Evolutionary conservation across 2,797 vertebrate genomes (phyloP).

Genomic region (Lacerta agilis): DNA sequence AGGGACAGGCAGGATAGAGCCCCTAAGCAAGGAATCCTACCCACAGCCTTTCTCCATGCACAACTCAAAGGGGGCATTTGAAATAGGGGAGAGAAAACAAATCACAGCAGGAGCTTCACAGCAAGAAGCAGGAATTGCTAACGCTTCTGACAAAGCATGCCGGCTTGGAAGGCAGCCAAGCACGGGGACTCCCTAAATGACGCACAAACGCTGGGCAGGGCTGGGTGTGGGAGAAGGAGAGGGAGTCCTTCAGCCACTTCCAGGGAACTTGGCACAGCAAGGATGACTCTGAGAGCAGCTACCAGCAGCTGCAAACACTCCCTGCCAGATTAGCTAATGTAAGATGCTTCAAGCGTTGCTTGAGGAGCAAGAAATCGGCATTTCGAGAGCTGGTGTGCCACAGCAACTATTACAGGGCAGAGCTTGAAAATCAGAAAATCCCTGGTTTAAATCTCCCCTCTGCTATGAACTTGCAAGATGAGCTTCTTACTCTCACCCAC

Average conservation of each 20-base stretch:
- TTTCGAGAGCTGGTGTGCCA: not conserved
- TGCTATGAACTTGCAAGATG: not conserved
- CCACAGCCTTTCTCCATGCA: no score
- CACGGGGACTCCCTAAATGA: slow-evolving; percentile 28
- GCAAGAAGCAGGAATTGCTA: not conserved
- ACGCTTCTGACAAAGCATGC: not conserved
- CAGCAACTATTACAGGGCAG: not conserved
- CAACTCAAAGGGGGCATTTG: not conserved
- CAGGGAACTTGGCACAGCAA: not conserved
- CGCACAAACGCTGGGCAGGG: not conserved
- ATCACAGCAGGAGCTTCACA: not conserved
- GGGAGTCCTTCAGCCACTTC: not conserved
- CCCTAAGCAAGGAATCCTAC: not conserved
- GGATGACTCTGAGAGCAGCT: not conserved
- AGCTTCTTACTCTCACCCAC: not conserved
- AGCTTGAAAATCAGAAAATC: not conserved
- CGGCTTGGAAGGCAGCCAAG: slow-evolving; percentile 22
- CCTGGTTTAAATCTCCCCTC: no score
- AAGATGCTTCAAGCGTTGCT: not conserved
- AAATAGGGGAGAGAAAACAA: not conserved
- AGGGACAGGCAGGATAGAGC: not conserved
- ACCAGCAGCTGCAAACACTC: not conserved
- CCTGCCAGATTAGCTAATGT: not conserved
- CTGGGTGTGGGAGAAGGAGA: not conserved
- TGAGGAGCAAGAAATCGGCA: not conserved